Percentiles rank a stretch among this genome's conserved stretches.
phyloP scores from a whole-genome alignment of 2,113 vertebrate genomes.

The Phycodurus eques region DNA sequence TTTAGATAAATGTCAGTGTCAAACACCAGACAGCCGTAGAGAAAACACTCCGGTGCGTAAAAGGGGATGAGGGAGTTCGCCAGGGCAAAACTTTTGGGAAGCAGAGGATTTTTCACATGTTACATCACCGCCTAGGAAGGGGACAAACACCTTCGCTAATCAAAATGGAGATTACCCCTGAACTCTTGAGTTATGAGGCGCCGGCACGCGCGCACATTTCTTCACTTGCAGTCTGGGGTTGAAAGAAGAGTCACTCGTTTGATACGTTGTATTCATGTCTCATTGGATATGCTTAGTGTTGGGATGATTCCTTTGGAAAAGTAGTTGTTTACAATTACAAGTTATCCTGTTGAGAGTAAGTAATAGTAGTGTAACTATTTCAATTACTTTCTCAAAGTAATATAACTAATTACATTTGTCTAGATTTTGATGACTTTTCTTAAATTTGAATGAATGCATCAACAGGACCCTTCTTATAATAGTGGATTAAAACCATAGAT shows the following conservation, averaged over 20 bases:
- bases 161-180: conserved; percentile 58
- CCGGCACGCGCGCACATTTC: conserved; percentile 39
- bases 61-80: conserved; percentile 12
- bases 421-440: too few species aligned
- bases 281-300: not conserved
- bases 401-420: too few species aligned
- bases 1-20: conserved; percentile 62
- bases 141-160: conserved; percentile 55
- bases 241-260: conserved; percentile 15
- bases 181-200: conserved; percentile 54
- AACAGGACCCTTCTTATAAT: too few species aligned
- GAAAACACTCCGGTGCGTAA: conserved; percentile 34
- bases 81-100: conserved; percentile 28
- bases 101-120: conserved; percentile 57
- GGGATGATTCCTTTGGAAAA: too few species aligned
- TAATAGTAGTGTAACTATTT: too few species aligned
- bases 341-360: too few species aligned
- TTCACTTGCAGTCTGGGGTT: conserved; percentile 20
- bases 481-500: too few species aligned
- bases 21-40: conserved; percentile 40
- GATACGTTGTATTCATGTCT: conserved; percentile 13
- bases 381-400: too few species aligned
- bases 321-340: too few species aligned
- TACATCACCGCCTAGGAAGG: conserved; percentile 55
- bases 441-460: too few species aligned